A percentile compares a stretch with the other conserved stretches of the same genome.
These are phyloP conservation scores for Acromyrmex echinatior DNA, from an alignment of 1,140 invertebrate species.

Conservation along the genomic window DNA sequence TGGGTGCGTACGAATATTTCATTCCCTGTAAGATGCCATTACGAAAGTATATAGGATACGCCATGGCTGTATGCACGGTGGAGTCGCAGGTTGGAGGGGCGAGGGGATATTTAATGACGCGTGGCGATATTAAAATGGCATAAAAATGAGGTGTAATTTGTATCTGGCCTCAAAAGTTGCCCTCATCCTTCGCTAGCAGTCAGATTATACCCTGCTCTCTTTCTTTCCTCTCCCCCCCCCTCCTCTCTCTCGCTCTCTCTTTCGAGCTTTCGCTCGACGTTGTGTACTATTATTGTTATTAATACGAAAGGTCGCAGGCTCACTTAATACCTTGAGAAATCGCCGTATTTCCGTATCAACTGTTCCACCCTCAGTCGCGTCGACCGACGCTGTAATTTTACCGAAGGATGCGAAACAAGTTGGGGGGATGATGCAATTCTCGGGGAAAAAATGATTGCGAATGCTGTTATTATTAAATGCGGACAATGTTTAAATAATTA, in stretches of 20 bases:
- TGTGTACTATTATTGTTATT: conserved; percentile 82
- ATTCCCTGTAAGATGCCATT: conserved; percentile 70
- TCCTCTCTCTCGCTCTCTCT: neutral
- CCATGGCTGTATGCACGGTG: conserved; percentile 33
- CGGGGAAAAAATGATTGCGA: too few relatives aligned
- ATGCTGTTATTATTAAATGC: too few relatives aligned
- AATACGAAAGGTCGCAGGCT: conserved; percentile 81
- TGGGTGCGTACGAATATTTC: conserved; percentile 80
- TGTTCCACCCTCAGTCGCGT: conserved; percentile 46
- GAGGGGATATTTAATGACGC: conserved; percentile 85
- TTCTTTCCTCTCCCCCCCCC: conserved; percentile 22
- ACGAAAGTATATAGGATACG: conserved; percentile 66
- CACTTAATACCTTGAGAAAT: conserved; percentile 83
- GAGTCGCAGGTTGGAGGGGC: conserved; percentile 52
- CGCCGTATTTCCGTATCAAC: conserved; percentile 80
- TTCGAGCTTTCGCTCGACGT: conserved; percentile 45
- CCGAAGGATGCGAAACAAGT: neutral
- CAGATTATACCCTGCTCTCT: conserved; percentile 54
- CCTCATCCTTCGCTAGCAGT: conserved; percentile 57
- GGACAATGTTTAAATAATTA: too few relatives aligned
- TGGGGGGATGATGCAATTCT: neutral
- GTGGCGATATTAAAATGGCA: conserved; percentile 87
- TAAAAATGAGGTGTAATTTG: conserved; percentile 87
- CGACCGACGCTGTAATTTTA: conserved; percentile 38
- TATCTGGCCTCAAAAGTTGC: conserved; percentile 84